phyloP scores from a whole-genome alignment of 2,888 invertebrate species.

The Drosophila neotestacea region DNA sequence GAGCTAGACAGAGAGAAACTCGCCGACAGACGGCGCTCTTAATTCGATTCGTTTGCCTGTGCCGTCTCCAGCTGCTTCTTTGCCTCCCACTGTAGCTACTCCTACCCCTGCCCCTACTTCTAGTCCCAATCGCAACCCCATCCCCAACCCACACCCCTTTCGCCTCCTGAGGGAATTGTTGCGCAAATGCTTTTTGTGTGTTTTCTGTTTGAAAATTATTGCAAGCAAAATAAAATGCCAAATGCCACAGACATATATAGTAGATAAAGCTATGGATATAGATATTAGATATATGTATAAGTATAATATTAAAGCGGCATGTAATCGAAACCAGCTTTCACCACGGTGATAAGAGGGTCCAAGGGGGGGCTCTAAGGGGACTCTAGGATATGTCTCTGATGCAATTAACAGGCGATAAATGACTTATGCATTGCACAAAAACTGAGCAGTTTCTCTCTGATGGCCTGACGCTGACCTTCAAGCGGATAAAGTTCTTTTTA shows the following conservation, averaged over 20 bases:
- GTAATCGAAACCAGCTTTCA: slow-evolving; percentile 19
- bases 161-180: slow-evolving; percentile 64
- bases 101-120: slow-evolving; percentile 3
- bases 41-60: slow-evolving; percentile 85
- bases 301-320: slow-evolving; percentile 24
- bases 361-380: slow-evolving; percentile 25
- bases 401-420: slow-evolving; percentile 71
- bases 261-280: neutral
- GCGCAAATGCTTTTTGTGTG: slow-evolving; percentile 81
- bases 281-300: slow-evolving; percentile 4
- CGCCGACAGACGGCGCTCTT: slow-evolving; percentile 71
- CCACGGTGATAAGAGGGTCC: neutral
- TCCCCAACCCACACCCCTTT: neutral
- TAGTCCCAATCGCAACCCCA: neutral
- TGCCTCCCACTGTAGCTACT: slow-evolving; percentile 35
- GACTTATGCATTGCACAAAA: slow-evolving; percentile 40
- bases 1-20: slow-evolving; percentile 13
- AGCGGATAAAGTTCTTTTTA: too few relatives aligned
- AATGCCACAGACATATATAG: slow-evolving; percentile 14
- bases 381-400: slow-evolving; percentile 60
- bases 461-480: too few relatives aligned
- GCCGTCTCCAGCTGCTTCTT: slow-evolving; percentile 67
- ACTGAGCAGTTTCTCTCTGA: neutral
- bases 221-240: slow-evolving; percentile 60
- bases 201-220: slow-evolving; percentile 79